A percentile compares a stretch with the other conserved stretches of the same genome.
These are phyloP conservation scores for Buphagus erythrorhynchus DNA, from an alignment of 2,797 vertebrate genomes.

Conservation along the genomic window DNA sequence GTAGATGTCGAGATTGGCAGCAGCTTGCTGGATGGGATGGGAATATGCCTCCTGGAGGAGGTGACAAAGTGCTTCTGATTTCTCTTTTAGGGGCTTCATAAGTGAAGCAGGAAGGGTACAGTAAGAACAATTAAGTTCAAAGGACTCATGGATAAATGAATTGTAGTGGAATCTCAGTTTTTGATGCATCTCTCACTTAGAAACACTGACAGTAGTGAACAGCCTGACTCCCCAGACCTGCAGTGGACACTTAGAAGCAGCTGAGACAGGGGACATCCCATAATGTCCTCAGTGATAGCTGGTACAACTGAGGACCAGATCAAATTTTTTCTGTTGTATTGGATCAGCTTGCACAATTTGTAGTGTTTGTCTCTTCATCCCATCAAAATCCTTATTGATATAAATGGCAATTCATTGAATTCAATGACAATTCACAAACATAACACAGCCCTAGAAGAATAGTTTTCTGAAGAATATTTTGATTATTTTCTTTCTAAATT, in stretches of 20 bases:
- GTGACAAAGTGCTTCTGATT: not conserved
- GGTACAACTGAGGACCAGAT: not conserved
- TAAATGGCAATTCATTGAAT: not conserved
- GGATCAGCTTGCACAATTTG: not conserved
- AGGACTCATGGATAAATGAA: not conserved
- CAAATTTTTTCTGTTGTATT: not conserved
- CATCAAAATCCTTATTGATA: not conserved
- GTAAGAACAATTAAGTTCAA: not conserved
- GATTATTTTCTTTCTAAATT: not conserved
- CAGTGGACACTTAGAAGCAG: not conserved
- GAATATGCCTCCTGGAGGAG: not conserved
- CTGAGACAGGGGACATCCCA: not conserved
- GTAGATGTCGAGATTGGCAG: not conserved
- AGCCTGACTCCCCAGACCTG: not conserved
- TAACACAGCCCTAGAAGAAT: not conserved
- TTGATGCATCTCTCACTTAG: fast-evolving
- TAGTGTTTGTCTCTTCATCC: not conserved
- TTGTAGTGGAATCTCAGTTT: not conserved
- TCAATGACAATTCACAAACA: not conserved
- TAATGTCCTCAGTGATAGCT: not conserved
- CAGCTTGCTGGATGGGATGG: not conserved
- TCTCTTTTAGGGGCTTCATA: not conserved
- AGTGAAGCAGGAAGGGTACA: not conserved
- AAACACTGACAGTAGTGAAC: not conserved
- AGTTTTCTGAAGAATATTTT: not conserved